Evolutionary conservation across 2,888 invertebrate species (phyloP), one percentile per base, ranked within the genome.

Genomic region (Apotomis turbidana): DNA sequence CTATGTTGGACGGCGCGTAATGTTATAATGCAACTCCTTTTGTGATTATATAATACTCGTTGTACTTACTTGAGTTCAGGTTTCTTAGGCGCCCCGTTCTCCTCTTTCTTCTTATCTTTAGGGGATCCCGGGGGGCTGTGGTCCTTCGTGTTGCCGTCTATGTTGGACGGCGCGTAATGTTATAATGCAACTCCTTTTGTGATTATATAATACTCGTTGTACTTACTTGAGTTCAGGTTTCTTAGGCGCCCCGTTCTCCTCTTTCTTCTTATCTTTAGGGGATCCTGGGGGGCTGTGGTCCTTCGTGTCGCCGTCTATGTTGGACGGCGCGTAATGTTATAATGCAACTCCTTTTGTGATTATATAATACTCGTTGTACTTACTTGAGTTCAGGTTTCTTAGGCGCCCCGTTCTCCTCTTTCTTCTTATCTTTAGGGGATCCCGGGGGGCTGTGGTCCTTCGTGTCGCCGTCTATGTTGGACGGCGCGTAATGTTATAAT

Each of bases 401-500:
- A 0, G 85, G 83, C 8, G 74, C 76, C 27, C 85, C 87, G 68
- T 78, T 83, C 71, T 84, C 87, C 13, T 83, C 83, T 46, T 78
- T 74, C 67, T 74, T 76, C 44, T 74, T 75, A 44, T 75, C 77
- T 71, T 85, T 83, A 3, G 92, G 93, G 0, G 92, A 90, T 9
- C 93, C 93, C 55, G 95, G 94, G 15, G 94, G 94, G n/a, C 94
- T 92, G 83, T 95, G 96, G 79, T 95, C 95, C 71, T 93, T 93
- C 52, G 88, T 85, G 60, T 94, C 94, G 2, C 93, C 94, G 70
- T 93, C 94, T 70, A 93, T 85, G 79, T 95, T 95, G 77, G 95
- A 96, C 9, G 96, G 95, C 63, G 95, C 96, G 89, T 97, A 97
- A n/a, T n/a, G n/a, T n/a, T n/a, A n/a, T n/a, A n/a, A n/a, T n/a